Conservation (phyloP, 2,888 invertebrate genomes). For the Micropterix aruncella region DNA sequence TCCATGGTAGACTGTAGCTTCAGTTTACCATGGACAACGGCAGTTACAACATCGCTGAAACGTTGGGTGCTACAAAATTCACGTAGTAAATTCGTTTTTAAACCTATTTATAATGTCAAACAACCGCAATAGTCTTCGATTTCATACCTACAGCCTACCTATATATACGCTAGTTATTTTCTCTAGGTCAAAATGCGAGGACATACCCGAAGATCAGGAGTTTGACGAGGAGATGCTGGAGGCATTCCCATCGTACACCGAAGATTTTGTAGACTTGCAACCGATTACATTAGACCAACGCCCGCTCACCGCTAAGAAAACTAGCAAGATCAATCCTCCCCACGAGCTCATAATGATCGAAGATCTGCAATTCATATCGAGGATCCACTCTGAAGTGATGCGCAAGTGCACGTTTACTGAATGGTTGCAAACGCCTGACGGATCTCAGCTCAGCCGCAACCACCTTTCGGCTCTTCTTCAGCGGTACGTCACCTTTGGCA, state of each 20-base stretch:
- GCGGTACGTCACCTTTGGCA: conserved; percentile 43
- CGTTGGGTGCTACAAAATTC: too few relatives aligned
- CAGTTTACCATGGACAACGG: too few relatives aligned
- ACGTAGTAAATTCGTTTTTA: too few relatives aligned
- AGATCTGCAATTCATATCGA: conserved; percentile 42
- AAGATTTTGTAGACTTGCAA: conserved; percentile 59
- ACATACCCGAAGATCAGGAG: conserved; percentile 53
- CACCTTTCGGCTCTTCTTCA: conserved; percentile 39
- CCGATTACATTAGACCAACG: conserved; percentile 33
- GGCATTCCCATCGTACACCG: conserved; percentile 55
- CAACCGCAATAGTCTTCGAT: too few relatives aligned
- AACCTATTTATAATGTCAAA: too few relatives aligned
- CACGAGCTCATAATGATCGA: conserved; percentile 29
- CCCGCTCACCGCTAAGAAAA: conserved; percentile 12
- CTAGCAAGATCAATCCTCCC: conserved; percentile 15
- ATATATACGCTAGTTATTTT: too few relatives aligned
- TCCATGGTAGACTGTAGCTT: too few relatives aligned
- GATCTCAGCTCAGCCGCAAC: conserved; percentile 18
- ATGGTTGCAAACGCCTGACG: conserved; percentile 40
- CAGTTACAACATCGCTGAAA: too few relatives aligned
- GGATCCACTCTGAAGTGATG: conserved; percentile 46
- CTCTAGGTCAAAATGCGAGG: conserved; percentile 45
- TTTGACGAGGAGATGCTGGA: conserved; percentile 48
- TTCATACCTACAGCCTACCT: too few relatives aligned
- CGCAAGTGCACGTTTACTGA: conserved; percentile 40